Evolutionary conservation across 2,888 invertebrate species (phyloP).

Genomic region (Ectemnius continuus): DNA sequence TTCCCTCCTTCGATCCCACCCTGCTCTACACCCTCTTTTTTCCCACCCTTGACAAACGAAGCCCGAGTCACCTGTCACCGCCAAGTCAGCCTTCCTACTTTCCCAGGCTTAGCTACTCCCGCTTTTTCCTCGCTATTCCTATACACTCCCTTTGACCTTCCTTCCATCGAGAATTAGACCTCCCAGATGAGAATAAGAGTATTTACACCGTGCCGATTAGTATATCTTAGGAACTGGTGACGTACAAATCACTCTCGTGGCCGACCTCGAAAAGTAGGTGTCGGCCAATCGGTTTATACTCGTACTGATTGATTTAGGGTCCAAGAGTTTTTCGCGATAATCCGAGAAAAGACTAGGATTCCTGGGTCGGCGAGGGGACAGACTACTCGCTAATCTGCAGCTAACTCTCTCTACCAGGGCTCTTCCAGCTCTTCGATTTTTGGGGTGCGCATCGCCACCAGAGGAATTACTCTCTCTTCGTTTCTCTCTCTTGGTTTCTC

Average conservation of each 20-base stretch:
- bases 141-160: too few species aligned
- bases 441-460: neutral
- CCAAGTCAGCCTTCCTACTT: too few species aligned
- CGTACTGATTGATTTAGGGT: slow-evolving; percentile 8
- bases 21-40: neutral
- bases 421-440: neutral
- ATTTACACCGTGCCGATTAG: too few species aligned
- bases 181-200: too few species aligned
- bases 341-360: neutral
- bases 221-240: neutral
- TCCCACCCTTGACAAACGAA: neutral
- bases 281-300: neutral
- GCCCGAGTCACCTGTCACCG: too few species aligned
- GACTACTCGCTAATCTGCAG: neutral
- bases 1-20: slow-evolving; percentile 11
- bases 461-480: neutral
- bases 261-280: neutral
- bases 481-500: too few species aligned
- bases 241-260: neutral
- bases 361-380: neutral
- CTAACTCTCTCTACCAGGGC: neutral
- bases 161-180: too few species aligned
- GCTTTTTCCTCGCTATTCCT: too few species aligned
- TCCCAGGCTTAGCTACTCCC: too few species aligned
- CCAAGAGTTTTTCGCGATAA: neutral